phyloP scores from a whole-genome alignment of 1,140 invertebrate species.

The Drosophila elegans region DNA sequence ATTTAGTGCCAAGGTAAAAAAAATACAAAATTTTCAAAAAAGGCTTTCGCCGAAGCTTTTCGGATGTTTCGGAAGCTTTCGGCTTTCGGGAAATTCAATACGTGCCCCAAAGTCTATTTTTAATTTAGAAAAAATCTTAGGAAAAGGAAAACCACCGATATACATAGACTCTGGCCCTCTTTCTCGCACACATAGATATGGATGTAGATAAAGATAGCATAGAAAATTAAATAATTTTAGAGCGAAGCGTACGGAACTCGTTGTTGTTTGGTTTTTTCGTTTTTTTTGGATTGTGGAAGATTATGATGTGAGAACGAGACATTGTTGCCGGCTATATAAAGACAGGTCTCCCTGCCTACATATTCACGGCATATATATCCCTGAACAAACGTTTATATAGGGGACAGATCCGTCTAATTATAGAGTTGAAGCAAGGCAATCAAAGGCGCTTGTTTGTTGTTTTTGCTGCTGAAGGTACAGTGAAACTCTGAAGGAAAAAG shows the following conservation, averaged over 20 bases:
- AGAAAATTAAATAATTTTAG: constrained; percentile 46
- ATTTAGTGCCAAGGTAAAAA: constrained; percentile 76
- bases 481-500: constrained; percentile 12
- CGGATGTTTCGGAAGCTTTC: constrained; percentile 31
- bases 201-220: constrained; percentile 18
- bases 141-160: constrained; percentile 22
- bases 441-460: constrained; percentile 24
- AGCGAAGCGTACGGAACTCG: constrained; percentile 31
- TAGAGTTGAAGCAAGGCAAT: constrained; percentile 65
- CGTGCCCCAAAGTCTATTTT: constrained; percentile 42
- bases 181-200: constrained; percentile 20
- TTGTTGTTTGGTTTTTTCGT: constrained; percentile 21
- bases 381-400: constrained; percentile 8
- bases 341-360: constrained; percentile 39
- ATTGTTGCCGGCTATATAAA: constrained; percentile 72
- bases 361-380: constrained; percentile 27
- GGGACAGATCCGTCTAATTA: constrained; percentile 59
- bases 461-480: constrained; percentile 18
- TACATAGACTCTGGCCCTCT: constrained; percentile 38
- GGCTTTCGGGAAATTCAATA: constrained; percentile 46
- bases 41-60: constrained; percentile 27
- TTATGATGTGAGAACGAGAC: constrained; percentile 56
- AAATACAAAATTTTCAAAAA: constrained; percentile 36
- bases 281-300: constrained; percentile 31
- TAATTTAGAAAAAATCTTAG: constrained; percentile 36